phyloP scores from a whole-genome alignment of 2,888 invertebrate species.

The Andrena bicolor region DNA sequence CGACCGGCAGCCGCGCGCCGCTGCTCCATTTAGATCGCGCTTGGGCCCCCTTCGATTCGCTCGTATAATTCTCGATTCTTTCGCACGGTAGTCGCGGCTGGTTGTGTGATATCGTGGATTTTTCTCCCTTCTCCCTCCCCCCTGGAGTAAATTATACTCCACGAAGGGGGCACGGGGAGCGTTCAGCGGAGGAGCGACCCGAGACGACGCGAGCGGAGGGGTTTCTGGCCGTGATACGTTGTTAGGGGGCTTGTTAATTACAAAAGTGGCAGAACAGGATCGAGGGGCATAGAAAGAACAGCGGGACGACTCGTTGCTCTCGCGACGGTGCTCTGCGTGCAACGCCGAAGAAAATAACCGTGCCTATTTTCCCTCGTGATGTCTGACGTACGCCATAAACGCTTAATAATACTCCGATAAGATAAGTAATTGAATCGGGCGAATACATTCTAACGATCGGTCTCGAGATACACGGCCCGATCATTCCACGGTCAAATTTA shows the following conservation, averaged over 20 bases:
- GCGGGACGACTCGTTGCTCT: slow-evolving; percentile 21
- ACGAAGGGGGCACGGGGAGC: slow-evolving; percentile 51
- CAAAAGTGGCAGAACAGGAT: slow-evolving; percentile 74
- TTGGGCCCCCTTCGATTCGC: slow-evolving; percentile 35
- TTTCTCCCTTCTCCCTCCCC: slow-evolving; percentile 23
- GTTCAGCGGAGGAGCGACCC: slow-evolving; percentile 46
- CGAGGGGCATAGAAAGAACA: slow-evolving; percentile 20
- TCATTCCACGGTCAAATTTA: slow-evolving; percentile 44
- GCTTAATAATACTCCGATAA: slow-evolving; percentile 49
- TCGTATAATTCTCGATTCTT: slow-evolving; percentile 55
- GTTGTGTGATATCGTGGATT: slow-evolving; percentile 58
- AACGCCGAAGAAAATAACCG: slow-evolving; percentile 7
- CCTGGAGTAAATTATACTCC: slow-evolving; percentile 63
- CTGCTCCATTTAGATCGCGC: slow-evolving; percentile 39
- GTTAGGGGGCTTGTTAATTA: slow-evolving; percentile 72
- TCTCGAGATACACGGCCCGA: slow-evolving; percentile 11
- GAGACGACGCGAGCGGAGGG: neutral
- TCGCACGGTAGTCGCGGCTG: slow-evolving; percentile 34
- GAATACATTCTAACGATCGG: slow-evolving; percentile 35
- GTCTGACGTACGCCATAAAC: slow-evolving; percentile 32
- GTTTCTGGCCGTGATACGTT: slow-evolving; percentile 66
- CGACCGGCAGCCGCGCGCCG: slow-evolving; percentile 17
- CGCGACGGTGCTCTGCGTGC: slow-evolving; percentile 1
- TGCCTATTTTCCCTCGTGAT: slow-evolving; percentile 4
- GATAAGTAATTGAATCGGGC: slow-evolving; percentile 53